Conservation (phyloP, 2,888 invertebrate species). For the Pammene fasciana region DNA sequence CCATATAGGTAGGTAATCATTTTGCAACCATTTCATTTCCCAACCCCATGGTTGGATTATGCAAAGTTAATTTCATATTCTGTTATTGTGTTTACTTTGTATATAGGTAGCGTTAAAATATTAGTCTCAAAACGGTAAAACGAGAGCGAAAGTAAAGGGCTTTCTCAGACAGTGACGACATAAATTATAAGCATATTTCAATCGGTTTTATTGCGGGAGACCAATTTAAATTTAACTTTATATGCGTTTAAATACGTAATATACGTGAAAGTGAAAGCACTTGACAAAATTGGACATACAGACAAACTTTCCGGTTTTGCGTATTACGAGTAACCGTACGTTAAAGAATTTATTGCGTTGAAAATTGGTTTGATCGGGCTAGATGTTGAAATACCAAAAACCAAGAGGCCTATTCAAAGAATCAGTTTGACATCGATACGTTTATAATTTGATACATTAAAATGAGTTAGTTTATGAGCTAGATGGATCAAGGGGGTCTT, state of each 20-base stretch:
- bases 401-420: no score
- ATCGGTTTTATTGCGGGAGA: neutral
- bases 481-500: no score
- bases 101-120: no score
- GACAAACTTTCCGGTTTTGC: slow-evolving; percentile 12
- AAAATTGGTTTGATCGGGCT: neutral
- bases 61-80: no score
- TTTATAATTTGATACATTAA: no score
- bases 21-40: no score
- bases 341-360: neutral
- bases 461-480: no score
- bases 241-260: slow-evolving; percentile 5
- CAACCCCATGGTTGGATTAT: no score
- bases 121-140: neutral
- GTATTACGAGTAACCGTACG: slow-evolving; percentile 8
- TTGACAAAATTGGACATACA: slow-evolving; percentile 18
- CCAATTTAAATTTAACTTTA: neutral
- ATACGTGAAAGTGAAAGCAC: slow-evolving; percentile 27
- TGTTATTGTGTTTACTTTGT: no score
- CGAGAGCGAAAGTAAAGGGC: neutral
- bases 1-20: no score
- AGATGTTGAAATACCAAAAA: no score
- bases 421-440: no score
- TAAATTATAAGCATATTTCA: neutral
- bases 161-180: neutral